Evolutionary conservation across 2,113 vertebrate species (phyloP).

Genomic region (Larimichthys polyactis): DNA sequence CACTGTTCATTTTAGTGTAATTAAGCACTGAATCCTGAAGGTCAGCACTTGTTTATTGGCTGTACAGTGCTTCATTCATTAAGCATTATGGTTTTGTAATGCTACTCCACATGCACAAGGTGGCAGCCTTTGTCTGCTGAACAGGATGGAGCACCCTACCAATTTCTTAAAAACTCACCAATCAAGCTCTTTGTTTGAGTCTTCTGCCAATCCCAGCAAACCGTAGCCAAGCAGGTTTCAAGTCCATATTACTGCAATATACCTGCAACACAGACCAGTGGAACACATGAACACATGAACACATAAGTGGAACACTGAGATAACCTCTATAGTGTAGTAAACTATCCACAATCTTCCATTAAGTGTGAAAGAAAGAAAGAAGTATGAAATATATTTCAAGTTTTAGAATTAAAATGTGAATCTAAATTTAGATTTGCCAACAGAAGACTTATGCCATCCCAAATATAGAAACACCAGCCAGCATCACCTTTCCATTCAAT

Average conservation of each 20-base stretch:
- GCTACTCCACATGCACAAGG: slow-evolving; percentile 12
- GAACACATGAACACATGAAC: background rate
- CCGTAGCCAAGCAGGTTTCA: background rate
- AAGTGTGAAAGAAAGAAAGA: too few relatives aligned
- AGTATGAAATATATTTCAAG: too few relatives aligned
- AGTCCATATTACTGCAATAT: background rate
- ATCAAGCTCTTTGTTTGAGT: background rate
- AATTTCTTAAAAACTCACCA: background rate
- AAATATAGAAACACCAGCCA: slow-evolving; percentile 1
- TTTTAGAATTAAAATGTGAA: background rate
- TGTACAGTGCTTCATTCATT: background rate
- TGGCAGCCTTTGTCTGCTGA: slow-evolving; percentile 19
- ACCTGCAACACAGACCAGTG: background rate
- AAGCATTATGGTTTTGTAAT: slow-evolving; percentile 15
- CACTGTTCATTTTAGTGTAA: background rate
- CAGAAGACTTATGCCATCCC: background rate
- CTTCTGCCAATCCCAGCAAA: background rate
- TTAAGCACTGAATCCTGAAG: background rate
- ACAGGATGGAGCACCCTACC: background rate
- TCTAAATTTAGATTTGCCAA: background rate
- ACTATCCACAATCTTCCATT: too few relatives aligned
- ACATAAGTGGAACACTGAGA: too few relatives aligned
- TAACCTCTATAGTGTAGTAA: too few relatives aligned
- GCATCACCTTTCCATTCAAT: background rate
- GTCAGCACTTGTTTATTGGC: background rate